Evolutionary conservation across 2,797 vertebrate species (phyloP).

Genomic region (Epinephelus malabaricus): DNA sequence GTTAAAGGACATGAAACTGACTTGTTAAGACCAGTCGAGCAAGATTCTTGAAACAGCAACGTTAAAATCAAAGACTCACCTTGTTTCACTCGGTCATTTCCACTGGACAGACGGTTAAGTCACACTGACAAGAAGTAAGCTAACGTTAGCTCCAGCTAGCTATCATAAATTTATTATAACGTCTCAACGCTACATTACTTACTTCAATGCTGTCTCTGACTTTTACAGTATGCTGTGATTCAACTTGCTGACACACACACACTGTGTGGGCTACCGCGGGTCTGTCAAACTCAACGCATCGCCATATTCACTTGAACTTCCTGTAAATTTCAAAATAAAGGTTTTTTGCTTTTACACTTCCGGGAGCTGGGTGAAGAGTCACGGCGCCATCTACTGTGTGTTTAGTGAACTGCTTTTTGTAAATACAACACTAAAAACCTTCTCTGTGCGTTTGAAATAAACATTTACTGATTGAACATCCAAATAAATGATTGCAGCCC

Average conservation of each 20-base stretch:
- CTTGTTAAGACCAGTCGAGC: neutral
- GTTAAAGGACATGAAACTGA: neutral
- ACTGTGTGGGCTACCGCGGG: constrained; percentile 24
- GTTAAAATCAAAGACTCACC: constrained; percentile 56
- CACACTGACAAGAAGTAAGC: neutral
- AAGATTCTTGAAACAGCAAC: neutral
- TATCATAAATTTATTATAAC: neutral
- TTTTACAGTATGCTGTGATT: constrained; percentile 19
- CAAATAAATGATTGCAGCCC: neutral
- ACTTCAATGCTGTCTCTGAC: neutral
- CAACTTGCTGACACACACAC: neutral
- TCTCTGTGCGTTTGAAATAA: neutral
- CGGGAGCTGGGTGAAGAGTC: accelerated
- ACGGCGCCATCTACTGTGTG: constrained; percentile 45
- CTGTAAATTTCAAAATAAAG: constrained; percentile 70
- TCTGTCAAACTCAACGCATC: constrained; percentile 26
- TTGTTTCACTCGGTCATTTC: constrained; percentile 59
- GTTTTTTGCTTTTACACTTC: accelerated
- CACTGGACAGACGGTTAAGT: neutral
- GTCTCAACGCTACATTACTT: neutral
- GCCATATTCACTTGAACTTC: constrained; percentile 11
- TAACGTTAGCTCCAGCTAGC: neutral
- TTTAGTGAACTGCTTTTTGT: neutral
- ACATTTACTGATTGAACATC: neutral
- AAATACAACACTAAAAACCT: neutral